phyloP scores from a whole-genome alignment of 2,113 vertebrate genomes.

The Macquaria ambigua region DNA sequence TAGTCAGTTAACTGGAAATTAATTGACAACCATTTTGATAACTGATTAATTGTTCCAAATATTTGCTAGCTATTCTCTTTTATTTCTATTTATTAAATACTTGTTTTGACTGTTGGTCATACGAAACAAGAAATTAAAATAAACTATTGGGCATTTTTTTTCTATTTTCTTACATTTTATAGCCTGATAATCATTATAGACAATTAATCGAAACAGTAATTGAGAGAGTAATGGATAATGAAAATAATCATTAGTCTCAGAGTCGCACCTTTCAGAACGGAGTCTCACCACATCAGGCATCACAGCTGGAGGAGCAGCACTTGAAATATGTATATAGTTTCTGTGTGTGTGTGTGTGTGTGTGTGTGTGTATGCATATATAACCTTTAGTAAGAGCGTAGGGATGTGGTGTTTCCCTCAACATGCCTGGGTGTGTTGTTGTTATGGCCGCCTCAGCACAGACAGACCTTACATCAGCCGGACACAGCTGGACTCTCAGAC shows the following conservation, averaged over 20 bases:
- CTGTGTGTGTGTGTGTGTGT: background rate
- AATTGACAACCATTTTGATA: too few species aligned
- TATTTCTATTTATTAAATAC: too few species aligned
- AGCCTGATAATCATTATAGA: too few species aligned
- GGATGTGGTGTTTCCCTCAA: slow-evolving; percentile 2
- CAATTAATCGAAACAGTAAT: background rate
- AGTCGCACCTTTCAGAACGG: background rate
- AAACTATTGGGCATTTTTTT: too few species aligned
- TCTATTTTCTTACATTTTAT: too few species aligned
- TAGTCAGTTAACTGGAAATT: too few species aligned
- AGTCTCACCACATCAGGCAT: slow-evolving; percentile 18
- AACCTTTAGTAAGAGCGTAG: slow-evolving; percentile 4
- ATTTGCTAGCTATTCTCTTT: too few species aligned
- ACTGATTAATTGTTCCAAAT: too few species aligned
- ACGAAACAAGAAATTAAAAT: too few species aligned
- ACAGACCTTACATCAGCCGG: background rate
- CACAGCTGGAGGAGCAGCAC: slow-evolving; percentile 5
- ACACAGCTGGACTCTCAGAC: background rate
- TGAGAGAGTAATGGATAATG: background rate
- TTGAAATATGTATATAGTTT: slow-evolving; percentile 14
- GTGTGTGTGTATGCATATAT: background rate
- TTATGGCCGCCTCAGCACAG: background rate
- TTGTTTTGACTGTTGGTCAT: too few species aligned
- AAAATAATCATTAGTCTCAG: background rate
- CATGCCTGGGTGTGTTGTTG: background rate